phyloP scores from a whole-genome alignment of 2,888 invertebrate species.

The Synergus japonicus region DNA sequence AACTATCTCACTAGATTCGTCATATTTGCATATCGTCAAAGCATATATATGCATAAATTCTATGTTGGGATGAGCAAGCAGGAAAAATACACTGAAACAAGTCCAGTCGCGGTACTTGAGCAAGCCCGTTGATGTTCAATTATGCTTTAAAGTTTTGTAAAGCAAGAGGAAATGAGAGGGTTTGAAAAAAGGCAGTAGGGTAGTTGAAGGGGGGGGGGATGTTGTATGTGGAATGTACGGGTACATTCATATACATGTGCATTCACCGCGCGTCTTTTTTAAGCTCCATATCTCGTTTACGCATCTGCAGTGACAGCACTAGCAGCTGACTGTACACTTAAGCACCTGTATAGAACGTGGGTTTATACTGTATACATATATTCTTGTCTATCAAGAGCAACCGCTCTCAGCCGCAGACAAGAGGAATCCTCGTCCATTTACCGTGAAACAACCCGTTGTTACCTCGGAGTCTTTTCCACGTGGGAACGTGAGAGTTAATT shows the following conservation, averaged over 20 bases:
- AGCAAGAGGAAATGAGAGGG: slow-evolving; percentile 54
- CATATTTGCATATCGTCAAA: slow-evolving; percentile 37
- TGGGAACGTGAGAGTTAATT: slow-evolving; percentile 44
- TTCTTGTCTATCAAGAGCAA: slow-evolving; percentile 42
- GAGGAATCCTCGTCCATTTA: slow-evolving; percentile 55
- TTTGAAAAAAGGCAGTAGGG: slow-evolving; percentile 41
- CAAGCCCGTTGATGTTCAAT: slow-evolving; percentile 71
- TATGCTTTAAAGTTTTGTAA: slow-evolving; percentile 69
- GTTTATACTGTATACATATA: slow-evolving; percentile 20
- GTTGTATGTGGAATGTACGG: slow-evolving; percentile 22
- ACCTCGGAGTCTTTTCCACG: slow-evolving; percentile 39
- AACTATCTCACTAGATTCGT: background rate
- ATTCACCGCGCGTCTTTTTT: slow-evolving; percentile 68
- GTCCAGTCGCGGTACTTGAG: slow-evolving; percentile 54
- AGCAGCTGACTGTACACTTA: slow-evolving; percentile 52
- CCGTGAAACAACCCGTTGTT: slow-evolving; percentile 49
- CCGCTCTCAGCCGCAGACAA: slow-evolving; percentile 42
- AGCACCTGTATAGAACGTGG: slow-evolving; percentile 45
- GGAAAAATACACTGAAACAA: slow-evolving; percentile 59
- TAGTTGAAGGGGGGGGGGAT: slow-evolving; percentile 41
- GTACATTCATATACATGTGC: slow-evolving; percentile 23
- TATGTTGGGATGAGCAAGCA: slow-evolving; percentile 36
- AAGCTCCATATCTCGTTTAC: slow-evolving; percentile 69
- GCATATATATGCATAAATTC: slow-evolving; percentile 1
- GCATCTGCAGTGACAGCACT: slow-evolving; percentile 61